Conservation (phyloP, 35 echinoderm and acorn worm genomes). For the Apostichopus japonicus region DNA sequence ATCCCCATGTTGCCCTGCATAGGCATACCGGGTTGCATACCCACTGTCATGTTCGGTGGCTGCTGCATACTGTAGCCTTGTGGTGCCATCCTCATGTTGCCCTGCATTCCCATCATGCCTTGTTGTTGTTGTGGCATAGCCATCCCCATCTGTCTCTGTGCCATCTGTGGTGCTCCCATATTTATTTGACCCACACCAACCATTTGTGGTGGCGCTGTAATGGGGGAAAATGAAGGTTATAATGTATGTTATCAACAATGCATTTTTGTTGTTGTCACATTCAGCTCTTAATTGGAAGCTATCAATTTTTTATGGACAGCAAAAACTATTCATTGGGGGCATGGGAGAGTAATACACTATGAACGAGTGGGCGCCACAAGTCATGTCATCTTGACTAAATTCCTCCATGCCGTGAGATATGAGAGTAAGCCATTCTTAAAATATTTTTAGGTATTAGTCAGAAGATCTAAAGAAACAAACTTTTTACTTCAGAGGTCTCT, state of each 20-base stretch:
- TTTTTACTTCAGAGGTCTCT: too few relatives aligned
- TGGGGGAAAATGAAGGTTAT: not conserved
- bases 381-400: too few relatives aligned
- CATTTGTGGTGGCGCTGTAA: slow-evolving; percentile 40
- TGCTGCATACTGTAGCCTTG: slow-evolving; percentile 41
- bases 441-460: too few relatives aligned
- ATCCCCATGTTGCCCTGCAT: slow-evolving; percentile 34
- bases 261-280: not conserved
- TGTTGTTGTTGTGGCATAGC: slow-evolving; percentile 26
- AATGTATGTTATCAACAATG: not conserved
- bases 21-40: slow-evolving; percentile 40
- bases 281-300: too few relatives aligned
- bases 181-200: slow-evolving; percentile 62
- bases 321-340: too few relatives aligned
- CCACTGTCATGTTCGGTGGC: not conserved
- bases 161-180: slow-evolving; percentile 57
- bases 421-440: too few relatives aligned
- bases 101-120: slow-evolving; percentile 75
- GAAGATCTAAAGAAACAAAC: too few relatives aligned
- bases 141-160: slow-evolving; percentile 45
- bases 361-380: too few relatives aligned
- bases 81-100: slow-evolving; percentile 66
- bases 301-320: too few relatives aligned
- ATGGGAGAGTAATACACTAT: too few relatives aligned
- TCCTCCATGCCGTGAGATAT: too few relatives aligned